Evolutionary conservation across 1,140 invertebrate genomes (phyloP), one percentile per base, ranked within the genome.

Genomic region (Eurosta solidaginis): DNA sequence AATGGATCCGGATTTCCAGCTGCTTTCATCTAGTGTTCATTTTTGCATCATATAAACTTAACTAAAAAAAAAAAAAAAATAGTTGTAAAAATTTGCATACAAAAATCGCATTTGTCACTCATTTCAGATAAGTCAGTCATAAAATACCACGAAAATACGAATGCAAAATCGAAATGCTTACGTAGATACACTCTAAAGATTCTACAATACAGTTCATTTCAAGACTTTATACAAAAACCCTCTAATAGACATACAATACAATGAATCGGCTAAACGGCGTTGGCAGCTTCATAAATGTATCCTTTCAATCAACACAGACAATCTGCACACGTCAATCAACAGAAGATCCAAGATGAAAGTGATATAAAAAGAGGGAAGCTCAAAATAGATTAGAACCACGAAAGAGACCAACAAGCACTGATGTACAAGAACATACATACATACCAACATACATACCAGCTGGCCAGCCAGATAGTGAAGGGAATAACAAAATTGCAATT

Each of bases 241-340:
- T 10, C 59, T 68, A 68, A 68, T 68, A 68, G 59, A 68, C 33
- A 42, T 68, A 33, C 33, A 17, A 68, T 68, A 36, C 33, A 33
- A 68, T 68, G 59, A 68, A 33, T 6, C 7, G 33, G 40, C 59
- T 68, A 68, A 68, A 68, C 59, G 59, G 59, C 59, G 59, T 68
- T 68, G 59, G 59, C 59, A 68, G 59, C 59, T 68, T 40, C 59
- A 68, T 68, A 68, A 68, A 68, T 68, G 59, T 68, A 68, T 68
- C 59, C 59, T 68, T 68, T 68, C 59, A 68, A 68, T 68, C 59
- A 68, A 68, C 33, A 20, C 59, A 68, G 33, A 68, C 59, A 68
- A 68, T 68, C 33, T 68, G 59, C 33, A 68, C 59, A 68, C 59
- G 36, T 68, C 59, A 68, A 36, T 68, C 59, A 68, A 40, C 33